A percentile compares a stretch with the other conserved stretches of the same genome.
phyloP scores from a whole-genome alignment of 2,888 invertebrate genomes.

The Metacarcinus magister region DNA sequence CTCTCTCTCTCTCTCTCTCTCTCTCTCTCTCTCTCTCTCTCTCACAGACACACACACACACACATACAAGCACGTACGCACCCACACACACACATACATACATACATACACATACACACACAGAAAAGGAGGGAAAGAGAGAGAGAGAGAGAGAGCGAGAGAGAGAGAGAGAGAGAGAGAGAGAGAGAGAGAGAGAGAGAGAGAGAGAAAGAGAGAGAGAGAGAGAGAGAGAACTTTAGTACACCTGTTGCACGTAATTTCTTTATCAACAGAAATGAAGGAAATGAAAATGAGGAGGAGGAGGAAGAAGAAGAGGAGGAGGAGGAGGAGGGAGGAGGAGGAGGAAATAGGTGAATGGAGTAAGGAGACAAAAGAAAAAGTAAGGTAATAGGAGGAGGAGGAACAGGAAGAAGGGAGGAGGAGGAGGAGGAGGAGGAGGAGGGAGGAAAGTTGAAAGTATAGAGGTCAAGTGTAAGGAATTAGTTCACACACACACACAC shows the following conservation, averaged over 20 bases:
- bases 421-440: slow-evolving; percentile 4
- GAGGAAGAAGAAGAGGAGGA: neutral
- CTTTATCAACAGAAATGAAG: neutral
- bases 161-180: neutral
- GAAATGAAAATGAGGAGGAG: too few relatives aligned
- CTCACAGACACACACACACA: neutral
- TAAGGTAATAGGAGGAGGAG: neutral
- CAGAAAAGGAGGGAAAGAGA: too few relatives aligned
- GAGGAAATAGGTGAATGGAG: neutral
- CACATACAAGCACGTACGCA: too few relatives aligned
- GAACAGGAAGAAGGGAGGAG: neutral
- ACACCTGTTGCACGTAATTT: neutral
- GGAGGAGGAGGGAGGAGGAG: neutral
- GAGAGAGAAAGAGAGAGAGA: slow-evolving; percentile 54
- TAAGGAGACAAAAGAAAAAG: neutral
- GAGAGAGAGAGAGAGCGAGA: too few relatives aligned
- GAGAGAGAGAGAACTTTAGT: neutral
- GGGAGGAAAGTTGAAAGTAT: slow-evolving; percentile 26
- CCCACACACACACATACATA: too few relatives aligned
- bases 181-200: neutral
- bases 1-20: neutral
- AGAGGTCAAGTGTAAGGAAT: neutral
- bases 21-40: neutral
- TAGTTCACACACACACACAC: slow-evolving; percentile 58
- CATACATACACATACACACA: too few relatives aligned